Evolutionary conservation across 2,797 vertebrate species (phyloP), one percentile per base, ranked within the genome.

Genomic region (Xenentodon cancila): DNA sequence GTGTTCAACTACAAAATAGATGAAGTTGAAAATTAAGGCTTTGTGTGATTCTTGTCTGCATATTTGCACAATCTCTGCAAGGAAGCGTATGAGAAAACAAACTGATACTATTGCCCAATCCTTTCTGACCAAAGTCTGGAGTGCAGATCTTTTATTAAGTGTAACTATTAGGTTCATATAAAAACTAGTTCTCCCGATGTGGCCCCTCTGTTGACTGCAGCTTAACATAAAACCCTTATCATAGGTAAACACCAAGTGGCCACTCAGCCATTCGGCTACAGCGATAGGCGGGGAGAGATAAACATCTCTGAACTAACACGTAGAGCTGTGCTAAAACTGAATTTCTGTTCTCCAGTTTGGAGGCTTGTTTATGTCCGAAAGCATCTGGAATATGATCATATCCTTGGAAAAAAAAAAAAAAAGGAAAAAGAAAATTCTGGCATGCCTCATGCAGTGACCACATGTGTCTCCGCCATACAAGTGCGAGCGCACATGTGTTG

Each of bases 361-460:
- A 80, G 62, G 67, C 82, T 89, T 91, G 84, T 91, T 89, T 91
- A 88, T 88, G 80, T 87, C 80, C 73, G 74, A 78, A 89, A 91
- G 88, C 90, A 91, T 91, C 90, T 93, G 92, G 92, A 89, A 89
- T 91, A 91, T 92, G 89, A 89, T 84, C 91, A 81, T 90, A 84
- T 82, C 85, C 89, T 85, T 88, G 76, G 82, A 89, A 88, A 81
- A 88, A 89, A 30, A 30, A 82, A 89, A 88, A 81, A 88, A 89
- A n/a, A n/a, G 76, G 82, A 89, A 88, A 81, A 88, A 89, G 7
- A 30, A 82, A 88, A 88, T 90, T 83, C 87, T 87, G 88, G 80
- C 78, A 64, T 71, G 68, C 68, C 79, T 86, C 80, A 52, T 68
- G 71, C 80, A 76, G 71, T 86, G 86, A 90, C 90, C 83, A 73